Base-by-base conservation (phyloP, 1,140 invertebrate genomes). In the Cyclina sinensis region DNA sequence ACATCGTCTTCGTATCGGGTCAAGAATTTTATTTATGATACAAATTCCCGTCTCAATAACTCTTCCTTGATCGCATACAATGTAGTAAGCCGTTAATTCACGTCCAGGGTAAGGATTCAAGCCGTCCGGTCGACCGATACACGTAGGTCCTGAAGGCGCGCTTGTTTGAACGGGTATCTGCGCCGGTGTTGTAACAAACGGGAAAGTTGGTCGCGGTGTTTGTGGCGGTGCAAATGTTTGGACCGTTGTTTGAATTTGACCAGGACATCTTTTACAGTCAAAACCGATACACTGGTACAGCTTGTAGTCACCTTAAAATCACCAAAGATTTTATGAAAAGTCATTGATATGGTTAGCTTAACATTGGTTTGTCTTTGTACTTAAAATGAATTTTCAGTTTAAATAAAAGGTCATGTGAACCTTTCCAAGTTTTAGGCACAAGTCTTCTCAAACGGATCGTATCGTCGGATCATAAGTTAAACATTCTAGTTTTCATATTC, bases 261-360 rank as follows among this genome's bases (percentile, higher is more conserved):
- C 79, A 24, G 37, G 32, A 46, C 86, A 88, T 35, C 79, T 62
- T 24, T 37, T 7, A 30, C 86, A 88, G 57, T 80, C 85, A 30
- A 87, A 32, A 30, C 85, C 85, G 24, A 87, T 87, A 70, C 85
- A 87, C 74, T 87, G 85, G 43, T 79, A 87, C 37, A 87, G 46
- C 37, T 87, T 80, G 76, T 87, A 87, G 32, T 87, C 85, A 80
- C 85, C 85, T 87, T 35, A 0, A 62, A 85, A 18, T 59, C 18
- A 24, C 21, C 18, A 14, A 76, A 48, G 7, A 18, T 54, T 54
- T 43, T 43, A 4, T 7, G 4, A 43, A 43, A 43, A 43, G 14
- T 43, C 5, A 43, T 14, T 43, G 43, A 43, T 43, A 43, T 14
- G 14, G 4, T 43, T 14, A 43, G 43, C n/a, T n/a, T n/a, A n/a